Base-by-base conservation (phyloP, 2,113 vertebrate species). In the Ammospiza caudacuta region DNA sequence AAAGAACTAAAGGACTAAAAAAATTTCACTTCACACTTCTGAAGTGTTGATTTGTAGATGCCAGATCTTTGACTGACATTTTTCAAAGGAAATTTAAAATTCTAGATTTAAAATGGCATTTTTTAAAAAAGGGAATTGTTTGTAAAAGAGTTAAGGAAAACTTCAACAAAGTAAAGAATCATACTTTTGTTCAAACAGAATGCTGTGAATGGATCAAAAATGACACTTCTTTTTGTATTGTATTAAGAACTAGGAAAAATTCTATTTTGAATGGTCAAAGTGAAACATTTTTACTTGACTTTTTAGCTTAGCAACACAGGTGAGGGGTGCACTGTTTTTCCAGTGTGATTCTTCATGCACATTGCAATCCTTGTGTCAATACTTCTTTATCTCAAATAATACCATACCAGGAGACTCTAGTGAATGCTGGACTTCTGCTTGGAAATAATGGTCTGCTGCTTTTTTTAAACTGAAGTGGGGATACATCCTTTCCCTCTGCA, bases 1-100 rank as follows among this genome's bases (percentile, higher is more conserved):
- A 89, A 72, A 37, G 21, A 80, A 79, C 86, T 29, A 31, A 82
- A 63, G 55, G 86, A 52, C 49, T 66, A 54, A 63, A 78, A 92
- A 57, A 33, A 33, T 13, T 87, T 81, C 41, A 74, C 55, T 92
- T 83, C 55, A 78, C 54, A 21, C 52, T 87, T 92, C 35, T 78
- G 67, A 92, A 92, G 47, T 94, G 74, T 91, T 87, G 77, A 78
- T 94, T 91, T 92, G 77, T 89, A 91, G 85, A 76, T 95, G 89
- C 86, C 91, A 87, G 41, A 82, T 78, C 39, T 92, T 83, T 87
- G 73, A 67, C 51, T 86, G 90, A 81, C 28, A 9, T 80, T 91
- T 95, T 90, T 83, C 37, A 44, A 74, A 66, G 59, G 51, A 74
- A 90, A 69, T 80, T 86, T 35, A 59, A 81, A 78, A 37, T 87